Base-by-base conservation (phyloP, 2,888 invertebrate species). In the Cylindroiulus punctatus region DNA sequence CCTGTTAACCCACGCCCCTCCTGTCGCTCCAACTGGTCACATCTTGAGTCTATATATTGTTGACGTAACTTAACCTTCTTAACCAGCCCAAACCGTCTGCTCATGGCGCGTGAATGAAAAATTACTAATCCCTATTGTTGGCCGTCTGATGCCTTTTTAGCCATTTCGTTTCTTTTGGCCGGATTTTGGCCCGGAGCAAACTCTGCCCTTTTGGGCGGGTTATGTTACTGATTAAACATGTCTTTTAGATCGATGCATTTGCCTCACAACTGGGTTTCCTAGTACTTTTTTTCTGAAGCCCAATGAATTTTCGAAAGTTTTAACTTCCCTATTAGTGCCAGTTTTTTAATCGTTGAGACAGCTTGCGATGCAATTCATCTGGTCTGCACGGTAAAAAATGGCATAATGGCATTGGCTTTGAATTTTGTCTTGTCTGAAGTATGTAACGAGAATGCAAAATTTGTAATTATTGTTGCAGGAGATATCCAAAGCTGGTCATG, bases 1-100 rank as follows among this genome's bases (percentile, higher is more conserved):
- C 30, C 76, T 76, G 76, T 76, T 76, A 76, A 30, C 14, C 76
- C 76, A 4, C 30, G 30, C 17, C 76, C 76, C 76, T 76, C 30
- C 76, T 76, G 76, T 76, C 76, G 30, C 76, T 76, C 76, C 76
- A 76, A 76, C 76, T 30, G 76, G 76, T 76, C 76, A 76, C 30
- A 76, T 76, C 30, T 76, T 7, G 76, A 76, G 76, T 76, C 76
- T 76, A 76, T 76, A 30, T 76, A 76, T 76, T 76, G 76, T 76
- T 76, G 26, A 76, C 17, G 76, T 76, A 76, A 76, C 76, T 76
- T 76, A 30, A 76, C 76, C 76, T 76, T 76, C 26, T 76, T 76
- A 76, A 76, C 76, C 30, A 30, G 76, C 76, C 76, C 30, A 30
- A 76, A 4, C 65, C 76, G 14, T 30, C 30, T 12, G 22, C 76